Conservation (phyloP, 2,888 invertebrate genomes). For the Drosophila lutescens region DNA sequence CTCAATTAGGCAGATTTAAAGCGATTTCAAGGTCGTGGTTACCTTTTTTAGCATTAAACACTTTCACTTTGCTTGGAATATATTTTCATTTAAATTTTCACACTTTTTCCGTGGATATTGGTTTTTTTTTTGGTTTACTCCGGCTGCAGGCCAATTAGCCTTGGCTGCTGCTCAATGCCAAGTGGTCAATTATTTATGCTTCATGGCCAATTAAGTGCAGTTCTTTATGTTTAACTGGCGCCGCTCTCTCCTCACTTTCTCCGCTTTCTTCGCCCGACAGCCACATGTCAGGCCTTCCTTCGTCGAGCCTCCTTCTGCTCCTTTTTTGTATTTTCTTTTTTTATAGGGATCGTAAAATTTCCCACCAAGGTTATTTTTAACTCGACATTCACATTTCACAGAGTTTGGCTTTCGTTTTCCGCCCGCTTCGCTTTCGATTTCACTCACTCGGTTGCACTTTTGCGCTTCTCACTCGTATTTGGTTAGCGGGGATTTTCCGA, state of each 20-base stretch:
- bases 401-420: conserved; percentile 16
- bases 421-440: conserved; percentile 32
- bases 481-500: conserved; percentile 22
- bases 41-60: conserved; percentile 17
- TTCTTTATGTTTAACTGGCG: conserved; percentile 30
- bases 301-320: not conserved
- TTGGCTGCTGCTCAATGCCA: conserved; percentile 35
- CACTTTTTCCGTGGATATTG: not conserved
- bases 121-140: not conserved
- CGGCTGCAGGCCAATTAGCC: conserved; percentile 15
- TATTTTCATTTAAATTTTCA: not conserved
- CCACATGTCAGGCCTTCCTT: conserved; percentile 16
- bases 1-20: conserved; percentile 31
- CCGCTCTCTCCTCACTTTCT: conserved; percentile 16
- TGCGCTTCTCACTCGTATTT: conserved; percentile 13
- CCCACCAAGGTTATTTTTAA: conserved; percentile 66
- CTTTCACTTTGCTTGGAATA: not conserved
- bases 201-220: conserved; percentile 54
- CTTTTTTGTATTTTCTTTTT: not conserved
- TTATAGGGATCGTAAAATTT: conserved; percentile 41
- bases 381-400: conserved; percentile 54
- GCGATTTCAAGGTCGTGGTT: conserved; percentile 23
- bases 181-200: conserved; percentile 54
- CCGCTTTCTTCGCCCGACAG: conserved; percentile 12
- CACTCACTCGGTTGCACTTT: conserved; percentile 13